These are phyloP conservation scores for Tetramorium simillimum DNA, from an alignment of 1,140 invertebrate genomes.

Conservation along the genomic window DNA sequence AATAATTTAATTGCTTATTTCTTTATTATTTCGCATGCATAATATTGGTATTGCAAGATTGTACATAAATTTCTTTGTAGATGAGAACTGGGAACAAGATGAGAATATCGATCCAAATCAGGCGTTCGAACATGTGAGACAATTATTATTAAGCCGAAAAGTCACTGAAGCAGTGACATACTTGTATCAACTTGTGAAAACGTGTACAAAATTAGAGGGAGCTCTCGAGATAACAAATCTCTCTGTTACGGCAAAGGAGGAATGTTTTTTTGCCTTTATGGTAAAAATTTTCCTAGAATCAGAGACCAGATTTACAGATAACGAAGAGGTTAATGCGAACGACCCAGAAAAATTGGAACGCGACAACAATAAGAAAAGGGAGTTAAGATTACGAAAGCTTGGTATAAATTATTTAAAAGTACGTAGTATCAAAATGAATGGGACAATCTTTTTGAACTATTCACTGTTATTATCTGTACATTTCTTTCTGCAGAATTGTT, in stretches of 20 bases:
- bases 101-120: conserved; percentile 74
- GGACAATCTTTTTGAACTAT: background rate
- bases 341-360: background rate
- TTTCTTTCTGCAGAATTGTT: conserved; percentile 87
- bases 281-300: conserved; percentile 83
- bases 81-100: conserved; percentile 51
- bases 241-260: conserved; percentile 72
- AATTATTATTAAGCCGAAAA: conserved; percentile 79
- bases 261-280: conserved; percentile 78
- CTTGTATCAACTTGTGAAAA: conserved; percentile 61
- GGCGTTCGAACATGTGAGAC: conserved; percentile 80
- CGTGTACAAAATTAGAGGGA: conserved; percentile 72
- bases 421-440: conserved; percentile 74
- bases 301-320: conserved; percentile 42
- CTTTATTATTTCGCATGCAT: background rate
- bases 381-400: conserved; percentile 76
- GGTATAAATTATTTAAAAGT: conserved; percentile 82
- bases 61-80: background rate
- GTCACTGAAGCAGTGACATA: conserved; percentile 77
- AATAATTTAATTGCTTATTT: background rate
- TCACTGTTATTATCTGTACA: conserved; percentile 3
- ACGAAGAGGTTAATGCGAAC: conserved; percentile 38
- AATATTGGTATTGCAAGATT: background rate
- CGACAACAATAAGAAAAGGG: conserved; percentile 64
- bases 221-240: conserved; percentile 73